Evolutionary conservation across 2,888 invertebrate species (phyloP).

Genomic region (Osmoderma eremita): DNA sequence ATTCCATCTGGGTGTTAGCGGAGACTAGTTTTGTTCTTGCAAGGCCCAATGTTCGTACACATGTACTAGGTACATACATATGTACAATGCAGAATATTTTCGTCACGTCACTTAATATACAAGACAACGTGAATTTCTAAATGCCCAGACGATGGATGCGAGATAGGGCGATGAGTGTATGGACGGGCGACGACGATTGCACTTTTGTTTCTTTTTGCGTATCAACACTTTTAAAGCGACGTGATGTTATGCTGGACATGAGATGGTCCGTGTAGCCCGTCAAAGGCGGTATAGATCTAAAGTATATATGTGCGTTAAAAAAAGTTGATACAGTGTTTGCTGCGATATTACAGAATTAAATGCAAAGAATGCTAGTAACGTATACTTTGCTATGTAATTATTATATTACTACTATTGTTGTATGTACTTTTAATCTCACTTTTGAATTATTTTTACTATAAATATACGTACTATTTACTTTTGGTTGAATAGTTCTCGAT

Average conservation of each 20-base stretch:
- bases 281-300: slow-evolving; percentile 8
- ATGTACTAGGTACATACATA: too few species aligned
- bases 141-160: slow-evolving; percentile 31
- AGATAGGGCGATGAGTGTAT: slow-evolving; percentile 15
- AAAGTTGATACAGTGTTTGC: too few species aligned
- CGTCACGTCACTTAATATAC: slow-evolving; percentile 31
- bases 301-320: not conserved
- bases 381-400: too few species aligned
- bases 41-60: slow-evolving; percentile 15
- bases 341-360: too few species aligned
- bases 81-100: slow-evolving; percentile 24
- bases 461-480: too few species aligned
- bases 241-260: slow-evolving; percentile 15
- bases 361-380: too few species aligned
- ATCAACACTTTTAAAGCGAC: slow-evolving; percentile 30
- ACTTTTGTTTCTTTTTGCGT: slow-evolving; percentile 23
- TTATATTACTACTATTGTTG: too few species aligned
- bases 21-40: slow-evolving; percentile 17
- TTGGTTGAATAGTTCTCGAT: too few species aligned
- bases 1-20: not conserved
- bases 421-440: too few species aligned
- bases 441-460: too few species aligned
- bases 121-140: slow-evolving; percentile 24
- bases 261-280: not conserved
- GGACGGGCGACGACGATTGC: slow-evolving; percentile 11